Conservation (phyloP, 2,888 invertebrate species). For the Agriopis marginaria region DNA sequence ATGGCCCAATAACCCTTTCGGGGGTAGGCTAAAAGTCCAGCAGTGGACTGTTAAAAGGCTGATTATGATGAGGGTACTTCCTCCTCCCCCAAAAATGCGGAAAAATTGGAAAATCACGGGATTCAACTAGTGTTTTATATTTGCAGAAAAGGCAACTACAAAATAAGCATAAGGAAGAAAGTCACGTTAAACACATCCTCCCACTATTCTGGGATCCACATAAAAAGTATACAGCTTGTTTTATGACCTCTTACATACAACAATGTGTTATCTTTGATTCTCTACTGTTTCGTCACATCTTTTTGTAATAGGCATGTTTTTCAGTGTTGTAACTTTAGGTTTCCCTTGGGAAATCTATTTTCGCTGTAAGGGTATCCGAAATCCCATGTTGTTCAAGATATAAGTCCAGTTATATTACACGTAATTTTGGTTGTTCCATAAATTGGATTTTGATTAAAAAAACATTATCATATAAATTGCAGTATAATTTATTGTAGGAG, state of each 20-base stretch:
- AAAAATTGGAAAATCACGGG: too few species aligned
- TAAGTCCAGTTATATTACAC: slow-evolving; percentile 8
- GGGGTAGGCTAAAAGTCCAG: too few species aligned
- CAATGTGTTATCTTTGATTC: slow-evolving; percentile 40
- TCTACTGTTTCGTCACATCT: slow-evolving; percentile 17
- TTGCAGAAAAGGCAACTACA: not conserved
- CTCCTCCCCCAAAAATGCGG: too few species aligned
- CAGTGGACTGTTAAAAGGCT: too few species aligned
- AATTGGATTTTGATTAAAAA: slow-evolving; percentile 8
- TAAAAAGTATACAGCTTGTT: slow-evolving; percentile 45
- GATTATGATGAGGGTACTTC: too few species aligned
- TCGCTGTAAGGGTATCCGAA: not conserved
- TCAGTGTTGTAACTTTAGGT: slow-evolving; percentile 1
- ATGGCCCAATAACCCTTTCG: too few species aligned
- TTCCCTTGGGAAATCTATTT: slow-evolving; percentile 28
- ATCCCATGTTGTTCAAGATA: slow-evolving; percentile 13
- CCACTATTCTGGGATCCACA: slow-evolving; percentile 29
- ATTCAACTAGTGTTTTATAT: too few species aligned
- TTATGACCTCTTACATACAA: slow-evolving; percentile 40
- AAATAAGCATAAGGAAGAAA: slow-evolving; percentile 8
- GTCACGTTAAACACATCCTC: slow-evolving; percentile 37
- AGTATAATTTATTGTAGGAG: too few species aligned
- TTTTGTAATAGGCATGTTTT: slow-evolving; percentile 11
- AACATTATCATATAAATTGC: too few species aligned
- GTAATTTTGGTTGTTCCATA: not conserved